Evolutionary conservation across 2,113 vertebrate species (phyloP).

Genomic region (Lipophrys pholis): DNA sequence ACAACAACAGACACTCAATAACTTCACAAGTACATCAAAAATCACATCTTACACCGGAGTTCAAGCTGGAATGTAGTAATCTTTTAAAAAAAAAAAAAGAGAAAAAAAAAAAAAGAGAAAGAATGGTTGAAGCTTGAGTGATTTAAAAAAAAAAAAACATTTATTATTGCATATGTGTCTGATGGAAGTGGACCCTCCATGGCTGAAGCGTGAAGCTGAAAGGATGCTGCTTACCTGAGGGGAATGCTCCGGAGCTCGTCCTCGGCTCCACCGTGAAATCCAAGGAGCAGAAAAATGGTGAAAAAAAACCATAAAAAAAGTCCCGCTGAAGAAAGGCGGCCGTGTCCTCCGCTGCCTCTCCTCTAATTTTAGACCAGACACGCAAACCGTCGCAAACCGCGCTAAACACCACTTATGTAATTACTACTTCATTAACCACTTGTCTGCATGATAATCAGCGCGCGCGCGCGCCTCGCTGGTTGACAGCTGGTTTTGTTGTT

Average conservation of each 20-base stretch:
- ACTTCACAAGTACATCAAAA: too few relatives aligned
- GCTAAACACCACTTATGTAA: constrained; percentile 53
- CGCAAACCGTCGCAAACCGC: constrained; percentile 10
- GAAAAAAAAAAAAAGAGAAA: too few relatives aligned
- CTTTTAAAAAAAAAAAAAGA: too few relatives aligned
- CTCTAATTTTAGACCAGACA: constrained; percentile 48
- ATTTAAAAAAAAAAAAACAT: too few relatives aligned
- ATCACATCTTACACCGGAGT: too few relatives aligned
- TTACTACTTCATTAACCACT: constrained; percentile 61
- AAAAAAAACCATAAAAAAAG: constrained; percentile 32
- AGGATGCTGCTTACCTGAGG: constrained; percentile 50
- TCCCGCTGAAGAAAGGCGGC: constrained; percentile 26
- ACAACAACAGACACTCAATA: too few relatives aligned
- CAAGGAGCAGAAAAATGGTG: constrained; percentile 35
- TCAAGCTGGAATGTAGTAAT: too few relatives aligned
- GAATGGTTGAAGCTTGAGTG: too few relatives aligned
- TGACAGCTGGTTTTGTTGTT: constrained; percentile 15
- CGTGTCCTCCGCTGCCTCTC: constrained; percentile 41
- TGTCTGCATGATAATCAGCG: constrained; percentile 50
- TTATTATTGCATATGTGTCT: too few relatives aligned
- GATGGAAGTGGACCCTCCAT: too few relatives aligned
- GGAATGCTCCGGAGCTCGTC: constrained; percentile 52
- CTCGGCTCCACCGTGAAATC: constrained; percentile 72
- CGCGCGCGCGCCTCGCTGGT: constrained; percentile 42
- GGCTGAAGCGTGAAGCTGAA: accelerated